Conservation (phyloP, 2,797 vertebrate species). For the Linurgus olivaceus region DNA sequence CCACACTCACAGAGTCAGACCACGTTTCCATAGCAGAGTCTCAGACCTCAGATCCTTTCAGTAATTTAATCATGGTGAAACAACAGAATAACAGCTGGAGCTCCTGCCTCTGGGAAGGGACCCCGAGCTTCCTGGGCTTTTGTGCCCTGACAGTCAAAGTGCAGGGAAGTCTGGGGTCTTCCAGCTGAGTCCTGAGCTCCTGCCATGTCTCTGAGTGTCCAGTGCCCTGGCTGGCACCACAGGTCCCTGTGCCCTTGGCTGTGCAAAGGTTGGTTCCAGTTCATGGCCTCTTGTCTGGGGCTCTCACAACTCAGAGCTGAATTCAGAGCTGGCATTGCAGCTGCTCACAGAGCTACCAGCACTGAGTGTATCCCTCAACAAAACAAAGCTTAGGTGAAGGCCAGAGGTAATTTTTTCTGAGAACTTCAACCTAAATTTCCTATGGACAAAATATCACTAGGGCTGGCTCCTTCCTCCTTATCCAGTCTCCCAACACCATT, state of each 20-base stretch:
- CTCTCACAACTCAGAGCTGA: not conserved
- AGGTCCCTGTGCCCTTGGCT: not conserved
- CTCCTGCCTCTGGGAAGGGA: not conserved
- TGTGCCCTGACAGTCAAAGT: not conserved
- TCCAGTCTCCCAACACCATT: not conserved
- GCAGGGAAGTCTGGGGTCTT: not conserved
- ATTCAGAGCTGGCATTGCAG: not conserved
- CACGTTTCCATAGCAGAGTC: not conserved
- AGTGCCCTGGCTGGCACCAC: not conserved
- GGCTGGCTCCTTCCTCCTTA: not conserved
- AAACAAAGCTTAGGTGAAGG: not conserved
- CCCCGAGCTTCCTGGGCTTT: not conserved
- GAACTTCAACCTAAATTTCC: not conserved
- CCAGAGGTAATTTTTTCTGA: not conserved
- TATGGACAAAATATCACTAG: not conserved
- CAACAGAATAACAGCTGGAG: not conserved
- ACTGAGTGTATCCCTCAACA: not conserved
- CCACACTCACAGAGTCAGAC: not conserved
- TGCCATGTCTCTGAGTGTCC: accelerated
- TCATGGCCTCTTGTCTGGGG: not conserved
- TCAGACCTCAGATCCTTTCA: not conserved
- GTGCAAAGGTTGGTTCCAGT: not conserved
- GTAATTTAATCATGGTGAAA: not conserved
- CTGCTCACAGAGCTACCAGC: accelerated
- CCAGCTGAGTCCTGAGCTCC: not conserved